Percentiles rank a stretch among this genome's conserved stretches.
These are phyloP conservation scores for Scaptodrosophila latifasciaeformis DNA, from an alignment of 2,888 invertebrate species.

Conservation along the genomic window DNA sequence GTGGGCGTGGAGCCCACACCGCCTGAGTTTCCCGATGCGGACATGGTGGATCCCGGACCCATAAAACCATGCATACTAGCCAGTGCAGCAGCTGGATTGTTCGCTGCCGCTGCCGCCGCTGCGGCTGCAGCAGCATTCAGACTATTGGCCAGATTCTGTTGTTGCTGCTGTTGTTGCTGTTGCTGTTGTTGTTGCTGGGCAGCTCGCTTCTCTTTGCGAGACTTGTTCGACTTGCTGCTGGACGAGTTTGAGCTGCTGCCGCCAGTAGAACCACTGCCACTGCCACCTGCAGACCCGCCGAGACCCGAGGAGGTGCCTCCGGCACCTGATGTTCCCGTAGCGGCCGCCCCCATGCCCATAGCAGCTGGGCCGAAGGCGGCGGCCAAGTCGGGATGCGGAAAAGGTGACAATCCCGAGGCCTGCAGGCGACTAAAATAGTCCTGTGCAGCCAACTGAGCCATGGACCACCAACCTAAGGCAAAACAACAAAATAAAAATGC, in stretches of 20 bases:
- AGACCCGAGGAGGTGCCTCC: slow-evolving; percentile 59
- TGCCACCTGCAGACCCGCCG: slow-evolving; percentile 15
- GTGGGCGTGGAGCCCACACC: slow-evolving; percentile 53
- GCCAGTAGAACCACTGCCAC: slow-evolving; percentile 71
- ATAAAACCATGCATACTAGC: slow-evolving; percentile 72
- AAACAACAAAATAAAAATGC: background rate
- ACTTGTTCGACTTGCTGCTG: slow-evolving; percentile 71
- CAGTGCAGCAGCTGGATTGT: slow-evolving; percentile 68
- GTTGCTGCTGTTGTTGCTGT: slow-evolving; percentile 65
- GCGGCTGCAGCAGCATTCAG: slow-evolving; percentile 70
- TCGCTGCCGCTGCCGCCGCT: slow-evolving; percentile 66
- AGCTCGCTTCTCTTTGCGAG: slow-evolving; percentile 73
- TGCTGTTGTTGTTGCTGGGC: slow-evolving; percentile 69
- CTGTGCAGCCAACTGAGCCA: slow-evolving; percentile 92
- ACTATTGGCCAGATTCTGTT: slow-evolving; percentile 71
- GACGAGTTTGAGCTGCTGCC: slow-evolving; percentile 61
- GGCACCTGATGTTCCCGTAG: slow-evolving; percentile 59
- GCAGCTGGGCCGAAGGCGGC: slow-evolving; percentile 77
- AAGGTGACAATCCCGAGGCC: slow-evolving; percentile 84
- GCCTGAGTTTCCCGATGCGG: slow-evolving; percentile 62
- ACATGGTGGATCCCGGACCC: slow-evolving; percentile 70
- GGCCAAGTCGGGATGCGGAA: slow-evolving; percentile 81
- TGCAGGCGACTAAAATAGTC: slow-evolving; percentile 90
- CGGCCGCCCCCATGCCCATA: slow-evolving; percentile 60
- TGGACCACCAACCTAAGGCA: slow-evolving; percentile 90